A percentile compares a stretch with the other conserved stretches of the same genome.
These are phyloP conservation scores for Drosophila baimaii DNA, from an alignment of 1,140 invertebrate species.

Conservation along the genomic window DNA sequence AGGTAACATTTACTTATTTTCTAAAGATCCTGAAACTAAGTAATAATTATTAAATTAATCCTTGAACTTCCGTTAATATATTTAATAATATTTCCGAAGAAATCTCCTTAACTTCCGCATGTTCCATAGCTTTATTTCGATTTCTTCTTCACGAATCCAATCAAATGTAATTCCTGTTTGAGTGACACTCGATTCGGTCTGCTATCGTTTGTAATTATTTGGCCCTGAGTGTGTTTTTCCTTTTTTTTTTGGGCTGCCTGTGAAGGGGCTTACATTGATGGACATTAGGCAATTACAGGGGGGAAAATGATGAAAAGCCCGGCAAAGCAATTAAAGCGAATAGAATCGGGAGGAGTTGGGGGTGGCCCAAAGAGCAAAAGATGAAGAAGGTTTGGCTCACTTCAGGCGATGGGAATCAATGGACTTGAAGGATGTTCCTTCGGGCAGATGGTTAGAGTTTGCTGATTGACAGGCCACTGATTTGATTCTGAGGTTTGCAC, in stretches of 20 bases:
- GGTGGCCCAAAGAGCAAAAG: conserved; percentile 5
- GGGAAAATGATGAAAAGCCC: conserved; percentile 37
- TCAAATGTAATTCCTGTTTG: conserved; percentile 47
- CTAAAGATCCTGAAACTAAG: too few species aligned
- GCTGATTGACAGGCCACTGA: conserved; percentile 31
- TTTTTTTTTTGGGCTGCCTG: conserved; percentile 9
- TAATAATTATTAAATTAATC: too few species aligned
- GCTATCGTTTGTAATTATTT: conserved; percentile 57
- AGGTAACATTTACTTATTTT: too few species aligned
- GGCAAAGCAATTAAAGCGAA: conserved; percentile 42
- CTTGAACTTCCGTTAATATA: too few species aligned
- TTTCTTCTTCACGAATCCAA: conserved; percentile 30
- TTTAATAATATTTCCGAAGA: not conserved
- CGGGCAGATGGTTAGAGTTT: not conserved
- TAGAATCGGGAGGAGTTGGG: conserved; percentile 4
- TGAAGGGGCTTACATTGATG: conserved; percentile 60
- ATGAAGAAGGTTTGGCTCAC: conserved; percentile 6
- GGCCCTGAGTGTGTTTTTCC: conserved; percentile 18
- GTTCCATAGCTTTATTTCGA: not conserved
- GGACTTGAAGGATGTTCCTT: conserved; percentile 25
- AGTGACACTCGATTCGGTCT: conserved; percentile 58
- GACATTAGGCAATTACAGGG: conserved; percentile 63
- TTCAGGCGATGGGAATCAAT: conserved; percentile 37
- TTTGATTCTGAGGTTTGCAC: not conserved
- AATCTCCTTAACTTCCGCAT: not conserved